Evolutionary conservation across 2,888 invertebrate species (phyloP).

Genomic region (Trichopoda pennipes): DNA sequence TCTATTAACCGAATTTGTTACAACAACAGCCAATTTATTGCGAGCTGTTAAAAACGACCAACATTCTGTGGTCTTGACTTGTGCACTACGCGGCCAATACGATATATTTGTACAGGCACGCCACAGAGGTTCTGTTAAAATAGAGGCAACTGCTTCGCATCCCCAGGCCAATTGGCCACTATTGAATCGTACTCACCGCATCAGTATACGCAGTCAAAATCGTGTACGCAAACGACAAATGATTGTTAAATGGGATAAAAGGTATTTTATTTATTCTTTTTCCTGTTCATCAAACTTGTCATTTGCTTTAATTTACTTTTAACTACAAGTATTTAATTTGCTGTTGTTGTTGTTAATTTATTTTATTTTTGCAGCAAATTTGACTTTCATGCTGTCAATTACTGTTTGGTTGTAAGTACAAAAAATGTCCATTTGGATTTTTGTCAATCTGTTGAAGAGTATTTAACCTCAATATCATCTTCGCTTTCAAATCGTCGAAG

Average conservation of each 20-base stretch:
- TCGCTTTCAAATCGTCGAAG: slow-evolving; percentile 39
- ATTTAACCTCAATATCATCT: slow-evolving; percentile 68
- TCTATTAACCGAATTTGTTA: slow-evolving; percentile 10
- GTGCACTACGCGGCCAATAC: slow-evolving; percentile 79
- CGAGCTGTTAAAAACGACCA: slow-evolving; percentile 73
- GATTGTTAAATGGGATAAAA: slow-evolving; percentile 80
- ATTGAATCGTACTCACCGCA: slow-evolving; percentile 78
- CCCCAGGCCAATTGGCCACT: slow-evolving; percentile 79
- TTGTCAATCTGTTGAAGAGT: slow-evolving; percentile 73
- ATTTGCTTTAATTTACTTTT: background rate
- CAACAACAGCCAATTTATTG: slow-evolving; percentile 76
- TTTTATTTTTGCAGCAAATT: slow-evolving; percentile 74
- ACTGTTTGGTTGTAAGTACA: slow-evolving; percentile 78
- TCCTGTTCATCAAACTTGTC: too few relatives aligned
- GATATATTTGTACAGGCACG: slow-evolving; percentile 79
- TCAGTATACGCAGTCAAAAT: slow-evolving; percentile 79
- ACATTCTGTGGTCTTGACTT: slow-evolving; percentile 76
- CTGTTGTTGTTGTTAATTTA: background rate
- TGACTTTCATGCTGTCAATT: slow-evolving; percentile 80
- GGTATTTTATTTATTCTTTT: slow-evolving; percentile 67
- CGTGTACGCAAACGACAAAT: slow-evolving; percentile 80
- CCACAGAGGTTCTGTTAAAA: slow-evolving; percentile 76
- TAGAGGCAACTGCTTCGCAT: slow-evolving; percentile 78
- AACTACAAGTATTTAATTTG: background rate
- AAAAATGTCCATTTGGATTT: slow-evolving; percentile 73